phyloP scores from a whole-genome alignment of 2,888 invertebrate species.

The Bombyx huttoni region DNA sequence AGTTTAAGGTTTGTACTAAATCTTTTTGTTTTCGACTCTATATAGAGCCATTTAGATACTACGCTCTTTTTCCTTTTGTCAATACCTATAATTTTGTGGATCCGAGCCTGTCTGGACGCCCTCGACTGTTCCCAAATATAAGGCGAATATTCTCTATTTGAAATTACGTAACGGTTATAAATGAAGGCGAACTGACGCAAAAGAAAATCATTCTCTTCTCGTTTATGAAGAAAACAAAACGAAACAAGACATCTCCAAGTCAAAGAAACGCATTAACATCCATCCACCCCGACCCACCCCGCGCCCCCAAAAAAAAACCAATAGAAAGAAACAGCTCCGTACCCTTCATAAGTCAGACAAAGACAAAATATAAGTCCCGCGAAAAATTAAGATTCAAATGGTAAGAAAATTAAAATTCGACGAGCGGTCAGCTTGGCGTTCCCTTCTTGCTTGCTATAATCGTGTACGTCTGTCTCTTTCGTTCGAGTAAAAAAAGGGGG shows the following conservation, averaged over 20 bases:
- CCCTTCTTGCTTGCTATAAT: slow-evolving; percentile 16
- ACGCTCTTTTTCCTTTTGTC: no score
- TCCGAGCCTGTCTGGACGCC: no score
- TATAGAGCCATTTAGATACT: no score
- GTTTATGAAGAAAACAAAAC: not conserved
- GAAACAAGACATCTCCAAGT: slow-evolving; percentile 12
- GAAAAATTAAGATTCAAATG: slow-evolving; percentile 73
- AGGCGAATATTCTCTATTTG: no score
- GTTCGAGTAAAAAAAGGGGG: slow-evolving; percentile 40
- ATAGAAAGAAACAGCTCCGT: slow-evolving; percentile 33
- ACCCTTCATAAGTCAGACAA: slow-evolving; percentile 19
- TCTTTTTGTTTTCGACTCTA: no score
- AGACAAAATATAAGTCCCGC: slow-evolving; percentile 39
- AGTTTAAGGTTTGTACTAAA: no score
- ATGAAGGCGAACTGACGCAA: no score
- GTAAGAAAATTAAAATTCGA: slow-evolving; percentile 73
- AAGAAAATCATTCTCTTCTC: not conserved
- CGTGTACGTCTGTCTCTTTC: slow-evolving; percentile 18
- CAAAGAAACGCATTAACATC: slow-evolving; percentile 37
- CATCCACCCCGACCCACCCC: slow-evolving; percentile 17
- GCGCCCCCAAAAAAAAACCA: slow-evolving; percentile 33
- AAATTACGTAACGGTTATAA: no score
- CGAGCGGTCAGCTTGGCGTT: slow-evolving; percentile 51
- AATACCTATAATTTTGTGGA: no score
- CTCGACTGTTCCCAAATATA: no score